phyloP scores from a whole-genome alignment of 2,113 vertebrate species.

The Sylvietta virens region DNA sequence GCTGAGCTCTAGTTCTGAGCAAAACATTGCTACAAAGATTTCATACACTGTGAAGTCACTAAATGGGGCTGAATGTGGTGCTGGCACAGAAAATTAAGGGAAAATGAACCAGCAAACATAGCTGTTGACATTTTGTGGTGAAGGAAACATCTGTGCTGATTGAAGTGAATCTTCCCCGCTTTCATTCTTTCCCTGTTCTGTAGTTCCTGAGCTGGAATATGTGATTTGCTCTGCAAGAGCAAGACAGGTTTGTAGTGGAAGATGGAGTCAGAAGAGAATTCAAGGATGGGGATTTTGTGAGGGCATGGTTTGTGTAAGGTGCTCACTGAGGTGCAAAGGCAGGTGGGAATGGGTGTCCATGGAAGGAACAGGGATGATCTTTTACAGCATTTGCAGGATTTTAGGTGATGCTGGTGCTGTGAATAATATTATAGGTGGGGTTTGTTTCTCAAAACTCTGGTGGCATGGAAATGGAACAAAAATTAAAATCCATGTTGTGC shows the following conservation, averaged over 20 bases:
- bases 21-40: background rate
- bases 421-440: background rate
- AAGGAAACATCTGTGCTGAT: background rate
- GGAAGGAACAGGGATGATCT: background rate
- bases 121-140: background rate
- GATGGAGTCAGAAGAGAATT: background rate
- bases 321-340: background rate
- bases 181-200: background rate
- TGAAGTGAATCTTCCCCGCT: background rate
- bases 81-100: background rate
- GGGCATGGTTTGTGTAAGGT: background rate
- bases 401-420: background rate
- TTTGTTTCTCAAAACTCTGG: background rate
- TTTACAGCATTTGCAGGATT: background rate
- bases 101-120: background rate
- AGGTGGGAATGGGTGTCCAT: background rate
- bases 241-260: background rate
- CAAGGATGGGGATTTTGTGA: no score
- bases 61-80: background rate
- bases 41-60: background rate
- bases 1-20: background rate
- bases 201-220: background rate
- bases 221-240: background rate
- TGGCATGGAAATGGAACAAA: background rate
- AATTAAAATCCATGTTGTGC: fast-evolving